Percentiles rank a stretch among this genome's conserved stretches.
Conservation (phyloP, 1,140 invertebrate species). For the Cydia pomonella region DNA sequence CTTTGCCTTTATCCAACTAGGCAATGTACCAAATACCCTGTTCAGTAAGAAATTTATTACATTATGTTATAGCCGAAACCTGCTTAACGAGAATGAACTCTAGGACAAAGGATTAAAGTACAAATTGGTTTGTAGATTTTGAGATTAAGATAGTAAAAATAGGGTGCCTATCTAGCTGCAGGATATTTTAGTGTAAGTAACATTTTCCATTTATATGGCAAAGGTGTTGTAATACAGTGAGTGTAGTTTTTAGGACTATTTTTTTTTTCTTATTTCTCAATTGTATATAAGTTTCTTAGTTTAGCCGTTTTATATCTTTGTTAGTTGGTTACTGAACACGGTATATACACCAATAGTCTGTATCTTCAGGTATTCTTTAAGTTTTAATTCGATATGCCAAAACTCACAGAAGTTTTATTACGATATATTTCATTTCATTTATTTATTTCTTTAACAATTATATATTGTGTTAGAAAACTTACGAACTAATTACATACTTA, state of each 20-base stretch:
- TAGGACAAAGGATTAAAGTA: background rate
- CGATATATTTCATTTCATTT: too few species aligned
- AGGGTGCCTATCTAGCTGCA: conserved; percentile 4
- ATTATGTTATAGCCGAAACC: conserved; percentile 11
- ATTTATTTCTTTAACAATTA: too few species aligned
- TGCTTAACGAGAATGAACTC: background rate
- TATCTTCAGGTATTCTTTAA: too few species aligned
- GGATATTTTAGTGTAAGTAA: conserved; percentile 13
- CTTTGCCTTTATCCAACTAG: conserved; percentile 29
- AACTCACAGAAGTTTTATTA: too few species aligned
- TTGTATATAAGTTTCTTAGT: background rate
- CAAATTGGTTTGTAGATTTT: background rate
- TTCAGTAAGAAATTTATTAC: conserved; percentile 32
- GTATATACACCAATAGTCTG: too few species aligned
- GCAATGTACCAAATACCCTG: conserved; percentile 31
- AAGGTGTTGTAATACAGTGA: conserved; percentile 4
- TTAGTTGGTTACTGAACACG: background rate
- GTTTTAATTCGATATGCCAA: too few species aligned
- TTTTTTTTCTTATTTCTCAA: background rate
- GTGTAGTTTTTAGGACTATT: background rate
- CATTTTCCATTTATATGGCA: conserved; percentile 8
- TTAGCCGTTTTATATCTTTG: background rate
- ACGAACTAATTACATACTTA: too few species aligned
- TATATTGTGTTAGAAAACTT: too few species aligned
- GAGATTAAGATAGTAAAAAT: conserved; percentile 21